Percentiles rank a stretch among this genome's conserved stretches.
phyloP scores from a whole-genome alignment of 2,888 invertebrate species.

The Hydropsyche betteni region DNA sequence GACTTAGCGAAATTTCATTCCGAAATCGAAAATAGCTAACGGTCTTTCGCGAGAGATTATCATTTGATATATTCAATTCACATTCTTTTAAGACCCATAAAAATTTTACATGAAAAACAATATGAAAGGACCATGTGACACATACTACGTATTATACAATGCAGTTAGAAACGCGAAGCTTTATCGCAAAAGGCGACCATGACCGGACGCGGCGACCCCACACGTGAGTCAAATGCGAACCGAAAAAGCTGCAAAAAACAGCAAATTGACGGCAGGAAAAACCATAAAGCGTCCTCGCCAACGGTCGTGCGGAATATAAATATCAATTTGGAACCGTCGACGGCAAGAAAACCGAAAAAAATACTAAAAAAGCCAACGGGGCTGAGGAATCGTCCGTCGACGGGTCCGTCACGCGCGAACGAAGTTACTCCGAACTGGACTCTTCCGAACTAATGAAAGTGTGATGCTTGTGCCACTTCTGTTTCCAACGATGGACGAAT shows the following conservation, averaged over 20 bases:
- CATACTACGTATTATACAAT: not conserved
- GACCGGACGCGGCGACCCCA: slow-evolving; percentile 28
- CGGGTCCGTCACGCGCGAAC: not conserved
- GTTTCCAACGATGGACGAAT: too few relatives aligned
- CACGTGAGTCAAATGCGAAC: slow-evolving; percentile 37
- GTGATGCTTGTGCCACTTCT: not conserved
- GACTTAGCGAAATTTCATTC: not conserved
- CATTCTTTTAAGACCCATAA: not conserved
- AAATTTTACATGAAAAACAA: not conserved
- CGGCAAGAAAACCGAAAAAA: not conserved
- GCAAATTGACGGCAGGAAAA: slow-evolving; percentile 8
- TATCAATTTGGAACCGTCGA: slow-evolving; percentile 34
- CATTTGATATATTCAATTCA: too few relatives aligned
- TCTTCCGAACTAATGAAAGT: slow-evolving; percentile 6
- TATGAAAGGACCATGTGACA: not conserved
- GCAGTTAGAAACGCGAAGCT: not conserved
- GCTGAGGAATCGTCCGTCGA: not conserved
- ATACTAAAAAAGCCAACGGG: not conserved
- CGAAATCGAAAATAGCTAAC: too few relatives aligned
- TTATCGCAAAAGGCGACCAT: slow-evolving; percentile 4
- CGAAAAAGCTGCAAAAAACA: slow-evolving; percentile 13
- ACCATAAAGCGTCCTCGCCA: slow-evolving; percentile 12
- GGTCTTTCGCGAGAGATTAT: not conserved
- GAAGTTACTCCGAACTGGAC: not conserved
- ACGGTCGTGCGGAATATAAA: slow-evolving; percentile 30